Conservation (phyloP, 2,113 vertebrate genomes). For the Girardinichthys multiradiatus region DNA sequence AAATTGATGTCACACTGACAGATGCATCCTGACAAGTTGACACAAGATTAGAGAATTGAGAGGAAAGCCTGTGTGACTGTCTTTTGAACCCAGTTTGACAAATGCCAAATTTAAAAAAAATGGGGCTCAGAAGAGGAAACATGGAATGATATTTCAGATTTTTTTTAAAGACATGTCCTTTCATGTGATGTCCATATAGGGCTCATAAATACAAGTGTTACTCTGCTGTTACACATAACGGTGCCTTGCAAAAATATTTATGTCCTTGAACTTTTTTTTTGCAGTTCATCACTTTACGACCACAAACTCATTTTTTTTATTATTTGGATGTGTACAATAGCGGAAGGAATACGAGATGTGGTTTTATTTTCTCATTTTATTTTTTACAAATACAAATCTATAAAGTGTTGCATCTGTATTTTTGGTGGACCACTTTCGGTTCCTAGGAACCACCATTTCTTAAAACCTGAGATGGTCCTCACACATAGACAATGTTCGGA, state of each 20-base stretch:
- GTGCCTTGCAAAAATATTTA: not conserved
- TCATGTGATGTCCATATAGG: constrained; percentile 39
- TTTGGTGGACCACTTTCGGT: too few species aligned
- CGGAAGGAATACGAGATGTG: not conserved
- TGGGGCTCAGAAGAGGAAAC: constrained; percentile 61
- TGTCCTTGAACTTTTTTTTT: not conserved
- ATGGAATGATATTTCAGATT: constrained; percentile 30
- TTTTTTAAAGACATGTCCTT: constrained; percentile 48
- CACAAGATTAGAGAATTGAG: constrained; percentile 51
- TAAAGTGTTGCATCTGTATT: too few species aligned
- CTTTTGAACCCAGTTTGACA: constrained; percentile 69
- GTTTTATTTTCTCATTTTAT: too few species aligned
- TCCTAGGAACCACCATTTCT: too few species aligned
- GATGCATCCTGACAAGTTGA: constrained; percentile 60
- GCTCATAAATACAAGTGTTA: not conserved
- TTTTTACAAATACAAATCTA: too few species aligned
- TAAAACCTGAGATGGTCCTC: too few species aligned
- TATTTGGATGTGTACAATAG: not conserved
- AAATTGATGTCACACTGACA: constrained; percentile 49
- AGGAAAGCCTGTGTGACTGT: constrained; percentile 50
- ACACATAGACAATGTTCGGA: too few species aligned
- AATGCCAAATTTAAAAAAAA: constrained; percentile 63
- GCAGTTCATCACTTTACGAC: not conserved
- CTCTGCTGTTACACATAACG: not conserved
- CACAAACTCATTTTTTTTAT: too few species aligned